A percentile compares a stretch with the other conserved stretches of the same genome.
Conservation (phyloP, 2,113 vertebrate genomes). For the Myotis lucifugus region DNA sequence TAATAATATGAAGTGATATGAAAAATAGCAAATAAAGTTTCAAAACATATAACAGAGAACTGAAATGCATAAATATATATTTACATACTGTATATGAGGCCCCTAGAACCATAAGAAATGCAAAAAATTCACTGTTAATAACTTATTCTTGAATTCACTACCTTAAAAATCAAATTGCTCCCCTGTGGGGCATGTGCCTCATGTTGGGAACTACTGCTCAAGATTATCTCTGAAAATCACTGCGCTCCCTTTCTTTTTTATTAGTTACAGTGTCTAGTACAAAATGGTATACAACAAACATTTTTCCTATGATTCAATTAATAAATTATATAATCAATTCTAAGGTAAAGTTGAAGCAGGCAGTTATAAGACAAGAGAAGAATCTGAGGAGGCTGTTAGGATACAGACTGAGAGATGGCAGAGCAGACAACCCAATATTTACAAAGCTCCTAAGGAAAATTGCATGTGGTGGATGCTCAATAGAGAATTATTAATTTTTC, state of each 20-base stretch:
- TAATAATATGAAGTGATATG: too few species aligned
- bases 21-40: too few species aligned
- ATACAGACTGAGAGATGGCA: not conserved
- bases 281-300: not conserved
- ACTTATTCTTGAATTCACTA: too few species aligned
- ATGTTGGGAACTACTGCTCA: not conserved
- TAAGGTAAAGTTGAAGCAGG: not conserved
- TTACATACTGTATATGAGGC: too few species aligned
- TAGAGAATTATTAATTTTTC: not conserved
- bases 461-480: not conserved
- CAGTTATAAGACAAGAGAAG: not conserved
- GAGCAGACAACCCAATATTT: not conserved
- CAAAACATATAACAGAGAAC: too few species aligned
- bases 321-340: not conserved
- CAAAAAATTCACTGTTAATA: too few species aligned
- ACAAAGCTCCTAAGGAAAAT: not conserved
- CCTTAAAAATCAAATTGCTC: too few species aligned
- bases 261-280: not conserved
- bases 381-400: not conserved
- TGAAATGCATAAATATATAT: too few species aligned
- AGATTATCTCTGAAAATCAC: constrained; percentile 1
- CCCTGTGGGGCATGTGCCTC: too few species aligned
- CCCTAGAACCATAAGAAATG: too few species aligned
- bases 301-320: not conserved
- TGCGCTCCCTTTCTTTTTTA: not conserved